Base-by-base conservation (phyloP, 2,888 invertebrate species). In the Philopedon plagiatum region DNA sequence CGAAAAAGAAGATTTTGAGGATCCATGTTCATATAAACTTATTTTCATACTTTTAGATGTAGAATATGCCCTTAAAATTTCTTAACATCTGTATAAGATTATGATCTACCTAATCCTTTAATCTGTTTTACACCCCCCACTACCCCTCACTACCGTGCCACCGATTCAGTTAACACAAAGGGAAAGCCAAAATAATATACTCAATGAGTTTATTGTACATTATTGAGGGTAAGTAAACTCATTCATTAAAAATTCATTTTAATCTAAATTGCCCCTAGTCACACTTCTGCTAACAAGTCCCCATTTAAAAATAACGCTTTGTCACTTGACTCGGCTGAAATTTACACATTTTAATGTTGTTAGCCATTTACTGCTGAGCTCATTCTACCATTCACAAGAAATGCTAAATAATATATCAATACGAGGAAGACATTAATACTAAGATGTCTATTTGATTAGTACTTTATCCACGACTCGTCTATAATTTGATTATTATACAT, bases 401-500 rank as follows among this genome's bases (percentile, higher is more conserved):
- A n/a, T 21, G 57, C 19, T 57, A 9, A 57, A 57, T 37, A 18
- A 19, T 19, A 32, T 1, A 57, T 37, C 7, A n/a, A 15, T 29
- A 54, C 1, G 26, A 13, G 26, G 29, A 26, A 29, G 1, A 26
- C 13, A 29, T 54, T 29, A 54, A 54, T 29, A 54, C 13, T 26
- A 34, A 58, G n/a, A 15, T 58, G 32, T 2, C n/a, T 13, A 11
- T 34, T 61, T 58, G 57, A 73, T 73, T n/a, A n/a, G n/a, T n/a
- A n/a, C n/a, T n/a, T n/a, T n/a, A n/a, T n/a, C n/a, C n/a, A n/a
- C n/a, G n/a, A n/a, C n/a, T n/a, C n/a, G n/a, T n/a, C n/a, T n/a
- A n/a, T n/a, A n/a, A n/a, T n/a, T n/a, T n/a, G n/a, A n/a, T n/a
- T n/a, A n/a, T n/a, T n/a, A n/a, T n/a, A n/a, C n/a, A n/a, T n/a